Percentiles rank a stretch among this genome's conserved stretches.
Evolutionary conservation across 2,888 invertebrate species (phyloP).

Genomic region (Notodonta ziczac): DNA sequence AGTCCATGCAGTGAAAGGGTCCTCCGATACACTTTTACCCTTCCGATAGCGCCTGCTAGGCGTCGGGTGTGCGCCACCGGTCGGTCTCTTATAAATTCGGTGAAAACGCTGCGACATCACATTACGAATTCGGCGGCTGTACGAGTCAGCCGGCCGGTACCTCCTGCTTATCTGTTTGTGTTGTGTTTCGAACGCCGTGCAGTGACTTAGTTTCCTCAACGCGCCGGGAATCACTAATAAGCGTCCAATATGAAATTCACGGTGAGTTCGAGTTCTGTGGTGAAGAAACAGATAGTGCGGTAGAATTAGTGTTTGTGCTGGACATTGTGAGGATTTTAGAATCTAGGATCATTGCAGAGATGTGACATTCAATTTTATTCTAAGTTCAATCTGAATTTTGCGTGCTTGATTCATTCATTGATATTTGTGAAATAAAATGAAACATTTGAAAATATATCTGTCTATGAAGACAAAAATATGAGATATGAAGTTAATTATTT

Average conservation of each 20-base stretch:
- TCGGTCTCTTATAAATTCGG: conserved; percentile 82
- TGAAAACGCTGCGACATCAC: conserved; percentile 78
- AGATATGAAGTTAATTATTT: too few species aligned
- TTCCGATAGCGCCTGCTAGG: conserved; percentile 58
- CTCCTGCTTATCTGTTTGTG: conserved; percentile 56
- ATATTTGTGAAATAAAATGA: neutral
- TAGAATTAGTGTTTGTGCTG: conserved; percentile 39
- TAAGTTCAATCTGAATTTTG: neutral
- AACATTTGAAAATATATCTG: too few species aligned
- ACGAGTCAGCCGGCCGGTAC: conserved; percentile 70
- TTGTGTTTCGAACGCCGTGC: conserved; percentile 59
- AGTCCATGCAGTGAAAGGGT: conserved; percentile 81
- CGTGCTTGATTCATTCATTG: neutral
- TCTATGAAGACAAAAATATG: too few species aligned
- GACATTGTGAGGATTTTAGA: conserved; percentile 17
- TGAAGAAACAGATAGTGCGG: conserved; percentile 40
- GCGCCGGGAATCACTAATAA: conserved; percentile 67
- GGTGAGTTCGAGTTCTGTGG: conserved; percentile 75
- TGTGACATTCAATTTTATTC: neutral
- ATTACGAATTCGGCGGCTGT: conserved; percentile 83
- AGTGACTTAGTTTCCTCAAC: conserved; percentile 78
- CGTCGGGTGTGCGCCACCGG: conserved; percentile 62
- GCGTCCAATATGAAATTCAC: conserved; percentile 80
- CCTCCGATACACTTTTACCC: conserved; percentile 80
- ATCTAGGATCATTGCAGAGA: conserved; percentile 14